Base-by-base conservation (phyloP, 2,113 vertebrate species). In the Notarius quadriscutis region DNA sequence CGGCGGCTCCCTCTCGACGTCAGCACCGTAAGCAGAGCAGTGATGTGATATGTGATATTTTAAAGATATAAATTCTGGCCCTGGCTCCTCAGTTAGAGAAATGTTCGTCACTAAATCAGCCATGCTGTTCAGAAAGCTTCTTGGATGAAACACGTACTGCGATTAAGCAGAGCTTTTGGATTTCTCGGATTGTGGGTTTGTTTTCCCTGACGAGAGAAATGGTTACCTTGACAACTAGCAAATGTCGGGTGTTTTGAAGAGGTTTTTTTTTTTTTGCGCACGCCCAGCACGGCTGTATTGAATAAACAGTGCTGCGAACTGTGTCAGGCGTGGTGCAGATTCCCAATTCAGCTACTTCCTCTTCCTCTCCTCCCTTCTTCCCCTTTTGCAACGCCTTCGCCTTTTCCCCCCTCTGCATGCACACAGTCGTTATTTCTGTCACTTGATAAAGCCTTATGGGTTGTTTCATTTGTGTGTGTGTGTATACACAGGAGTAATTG, bases 191-290 rank as follows among this genome's bases (percentile, higher is more conserved):
- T 92, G 87, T 92, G 87, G 91, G 63, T 34, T 81, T 80, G 55
- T 79, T 82, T 27, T 57, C 79, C 25, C 89, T 81, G 91, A 92
- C 89, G 87, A 87, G 90, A 93, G 90, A 90, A 93, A 91, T 90
- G 91, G 95, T 95, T 95, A 94, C 94, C 94, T 94, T 96, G 95
- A 95, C 95, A 95, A 96, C 95, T 93, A 92, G 92, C 91, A 90
- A 92, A 87, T 87, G 92, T 91, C 92, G 86, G 74, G 92, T 92
- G 93, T 92, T 91, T 41, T 92, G 87, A 75, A 90, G 90, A 91
- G 92, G 7, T 2, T 17, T 85, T 92, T 93, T 93, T 12, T 67
- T 63, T 83, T 85, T 92, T 93, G 94, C 90, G 41, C 41, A 3
- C 41, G 41, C 41, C 58, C 86, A 93, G 91, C 87, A 20, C 58